These are phyloP conservation scores for Meloe dianella DNA, from an alignment of 2,888 invertebrate species.

Conservation along the genomic window DNA sequence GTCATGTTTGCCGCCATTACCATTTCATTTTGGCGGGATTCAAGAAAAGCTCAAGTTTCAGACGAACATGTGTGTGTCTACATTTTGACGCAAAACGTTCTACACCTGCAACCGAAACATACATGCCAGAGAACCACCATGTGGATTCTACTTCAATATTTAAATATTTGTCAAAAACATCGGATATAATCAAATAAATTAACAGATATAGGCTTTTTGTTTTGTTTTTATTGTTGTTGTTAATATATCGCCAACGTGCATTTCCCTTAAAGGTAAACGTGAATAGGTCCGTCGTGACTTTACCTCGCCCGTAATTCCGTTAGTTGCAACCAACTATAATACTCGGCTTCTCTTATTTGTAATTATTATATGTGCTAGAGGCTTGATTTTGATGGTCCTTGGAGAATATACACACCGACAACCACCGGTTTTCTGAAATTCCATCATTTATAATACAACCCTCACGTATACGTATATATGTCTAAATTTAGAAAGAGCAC, in stretches of 20 bases:
- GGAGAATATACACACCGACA: not conserved
- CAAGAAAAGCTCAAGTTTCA: constrained; percentile 13
- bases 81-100: constrained; percentile 15
- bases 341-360: constrained; percentile 2
- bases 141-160: not conserved
- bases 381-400: not conserved
- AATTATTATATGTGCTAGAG: constrained; percentile 5
- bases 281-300: constrained; percentile 20
- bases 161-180: not conserved
- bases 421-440: not conserved
- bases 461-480: not conserved
- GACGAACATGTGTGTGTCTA: constrained; percentile 1
- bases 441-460: not conserved
- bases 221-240: not conserved
- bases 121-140: not conserved
- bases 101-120: constrained; percentile 14
- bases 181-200: too few relatives aligned
- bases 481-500: constrained; percentile 5
- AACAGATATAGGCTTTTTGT: too few relatives aligned
- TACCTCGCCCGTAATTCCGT: constrained; percentile 15
- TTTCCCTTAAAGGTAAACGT: constrained; percentile 17
- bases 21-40: constrained; percentile 11
- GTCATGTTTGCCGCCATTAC: not conserved
- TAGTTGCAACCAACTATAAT: constrained; percentile 11
- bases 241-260: not conserved